Evolutionary conservation across 2,888 invertebrate species (phyloP).

Genomic region (Cosmorhoe ocellata): DNA sequence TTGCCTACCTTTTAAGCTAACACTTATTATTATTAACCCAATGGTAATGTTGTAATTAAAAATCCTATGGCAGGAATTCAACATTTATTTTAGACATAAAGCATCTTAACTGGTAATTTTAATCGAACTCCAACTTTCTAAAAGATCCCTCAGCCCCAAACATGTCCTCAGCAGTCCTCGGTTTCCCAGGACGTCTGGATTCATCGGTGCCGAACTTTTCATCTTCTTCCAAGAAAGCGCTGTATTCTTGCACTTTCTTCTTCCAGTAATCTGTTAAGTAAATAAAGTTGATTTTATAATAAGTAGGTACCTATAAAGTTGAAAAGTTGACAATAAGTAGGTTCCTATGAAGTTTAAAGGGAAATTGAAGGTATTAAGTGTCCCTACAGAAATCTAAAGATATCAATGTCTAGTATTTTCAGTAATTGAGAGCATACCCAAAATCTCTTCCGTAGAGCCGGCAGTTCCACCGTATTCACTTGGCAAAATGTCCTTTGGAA

Average conservation of each 20-base stretch:
- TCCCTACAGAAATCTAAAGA: too few species aligned
- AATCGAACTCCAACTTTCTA: conserved; percentile 72
- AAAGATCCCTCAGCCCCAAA: conserved; percentile 83
- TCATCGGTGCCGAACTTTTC: conserved; percentile 77
- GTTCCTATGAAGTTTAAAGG: too few species aligned
- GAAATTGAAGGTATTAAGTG: too few species aligned
- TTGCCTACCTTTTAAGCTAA: too few species aligned
- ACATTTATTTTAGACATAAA: not conserved
- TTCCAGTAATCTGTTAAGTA: conserved; percentile 55
- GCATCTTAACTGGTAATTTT: conserved; percentile 14
- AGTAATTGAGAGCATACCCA: too few species aligned
- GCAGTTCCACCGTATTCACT: conserved; percentile 85
- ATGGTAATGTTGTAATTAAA: too few species aligned
- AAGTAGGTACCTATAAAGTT: too few species aligned
- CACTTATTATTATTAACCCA: too few species aligned
- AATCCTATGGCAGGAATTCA: too few species aligned
- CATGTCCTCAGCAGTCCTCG: conserved; percentile 76
- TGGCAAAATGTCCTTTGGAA: conserved; percentile 83
- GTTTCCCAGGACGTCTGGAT: conserved; percentile 78
- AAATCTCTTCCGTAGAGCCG: conserved; percentile 75
- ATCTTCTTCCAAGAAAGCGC: conserved; percentile 79
- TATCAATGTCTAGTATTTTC: too few species aligned
- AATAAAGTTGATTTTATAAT: too few species aligned
- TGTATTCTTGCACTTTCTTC: conserved; percentile 71
- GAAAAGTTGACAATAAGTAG: too few species aligned